These are phyloP conservation scores for Netelia virgata DNA, from an alignment of 2,888 invertebrate genomes.

Conservation along the genomic window DNA sequence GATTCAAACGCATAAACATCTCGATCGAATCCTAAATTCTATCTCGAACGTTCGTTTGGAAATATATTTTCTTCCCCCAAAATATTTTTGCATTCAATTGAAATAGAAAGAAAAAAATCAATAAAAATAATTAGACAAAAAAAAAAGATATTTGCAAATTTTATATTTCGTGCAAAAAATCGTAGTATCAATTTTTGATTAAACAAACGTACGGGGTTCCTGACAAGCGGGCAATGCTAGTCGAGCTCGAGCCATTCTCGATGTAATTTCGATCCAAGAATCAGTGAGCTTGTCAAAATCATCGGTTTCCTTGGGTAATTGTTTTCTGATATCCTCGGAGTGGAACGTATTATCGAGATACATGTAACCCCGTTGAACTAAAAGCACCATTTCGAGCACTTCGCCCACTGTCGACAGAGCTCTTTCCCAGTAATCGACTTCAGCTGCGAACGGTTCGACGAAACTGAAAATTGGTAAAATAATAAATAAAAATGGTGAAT, in stretches of 20 bases:
- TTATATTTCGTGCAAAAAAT: too few species aligned
- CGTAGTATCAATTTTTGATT: too few species aligned
- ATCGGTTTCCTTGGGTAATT: constrained; percentile 91
- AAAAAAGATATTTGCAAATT: constrained; percentile 59
- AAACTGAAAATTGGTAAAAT: constrained; percentile 85
- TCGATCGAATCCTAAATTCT: too few species aligned
- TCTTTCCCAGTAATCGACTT: constrained; percentile 95
- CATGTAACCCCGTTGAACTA: constrained; percentile 94
- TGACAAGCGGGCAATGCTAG: constrained; percentile 77
- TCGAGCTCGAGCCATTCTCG: constrained; percentile 74
- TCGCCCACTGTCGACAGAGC: constrained; percentile 93
- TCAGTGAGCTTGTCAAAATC: constrained; percentile 91
- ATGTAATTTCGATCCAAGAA: constrained; percentile 76
- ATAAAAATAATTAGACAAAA: constrained; percentile 38
- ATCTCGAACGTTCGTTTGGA: neutral
- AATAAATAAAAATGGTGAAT: constrained; percentile 1
- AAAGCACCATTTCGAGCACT: constrained; percentile 92
- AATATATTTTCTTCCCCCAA: neutral
- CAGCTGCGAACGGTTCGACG: constrained; percentile 93
- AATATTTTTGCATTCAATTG: neutral
- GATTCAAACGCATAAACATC: neutral
- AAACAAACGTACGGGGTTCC: constrained; percentile 83
- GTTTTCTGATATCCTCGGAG: constrained; percentile 94
- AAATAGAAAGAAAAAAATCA: neutral
- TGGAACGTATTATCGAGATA: constrained; percentile 95